These are phyloP conservation scores for Sorex araneus DNA, from an alignment of 2,113 vertebrate species.

Conservation along the genomic window DNA sequence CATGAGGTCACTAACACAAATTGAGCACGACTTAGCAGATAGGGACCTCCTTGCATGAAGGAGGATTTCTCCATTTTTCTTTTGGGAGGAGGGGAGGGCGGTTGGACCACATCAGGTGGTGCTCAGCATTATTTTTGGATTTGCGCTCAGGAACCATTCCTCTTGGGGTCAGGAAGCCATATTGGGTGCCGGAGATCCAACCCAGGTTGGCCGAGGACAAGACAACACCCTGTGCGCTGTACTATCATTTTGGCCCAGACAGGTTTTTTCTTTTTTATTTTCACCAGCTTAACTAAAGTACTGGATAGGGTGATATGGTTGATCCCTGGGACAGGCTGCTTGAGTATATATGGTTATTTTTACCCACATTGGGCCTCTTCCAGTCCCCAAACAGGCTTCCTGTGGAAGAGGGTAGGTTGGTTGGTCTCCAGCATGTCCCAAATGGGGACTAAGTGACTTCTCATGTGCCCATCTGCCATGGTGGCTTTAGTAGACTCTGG, in stretches of 20 bases:
- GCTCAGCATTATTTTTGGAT: too few species aligned
- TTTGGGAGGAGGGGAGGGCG: too few species aligned
- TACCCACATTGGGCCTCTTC: neutral
- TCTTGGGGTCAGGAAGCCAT: too few species aligned
- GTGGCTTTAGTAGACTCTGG: neutral
- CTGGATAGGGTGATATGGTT: too few species aligned
- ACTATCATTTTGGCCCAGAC: too few species aligned
- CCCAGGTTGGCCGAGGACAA: too few species aligned
- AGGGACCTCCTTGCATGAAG: neutral
- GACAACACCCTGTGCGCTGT: too few species aligned
- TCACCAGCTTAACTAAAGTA: neutral
- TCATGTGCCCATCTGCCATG: neutral
- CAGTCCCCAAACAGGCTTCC: neutral
- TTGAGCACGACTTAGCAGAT: neutral
- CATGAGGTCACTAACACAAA: neutral
- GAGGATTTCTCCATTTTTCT: neutral
- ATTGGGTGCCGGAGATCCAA: too few species aligned
- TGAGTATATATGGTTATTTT: neutral
- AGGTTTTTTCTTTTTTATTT: neutral
- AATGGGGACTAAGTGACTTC: neutral
- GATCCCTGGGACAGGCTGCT: accelerated
- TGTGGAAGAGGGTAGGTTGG: neutral
- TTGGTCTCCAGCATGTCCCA: neutral
- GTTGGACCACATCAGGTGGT: too few species aligned
- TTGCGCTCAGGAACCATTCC: too few species aligned